Evolutionary conservation across 2,797 vertebrate species (phyloP).

Genomic region (Tarsius wallacei): DNA sequence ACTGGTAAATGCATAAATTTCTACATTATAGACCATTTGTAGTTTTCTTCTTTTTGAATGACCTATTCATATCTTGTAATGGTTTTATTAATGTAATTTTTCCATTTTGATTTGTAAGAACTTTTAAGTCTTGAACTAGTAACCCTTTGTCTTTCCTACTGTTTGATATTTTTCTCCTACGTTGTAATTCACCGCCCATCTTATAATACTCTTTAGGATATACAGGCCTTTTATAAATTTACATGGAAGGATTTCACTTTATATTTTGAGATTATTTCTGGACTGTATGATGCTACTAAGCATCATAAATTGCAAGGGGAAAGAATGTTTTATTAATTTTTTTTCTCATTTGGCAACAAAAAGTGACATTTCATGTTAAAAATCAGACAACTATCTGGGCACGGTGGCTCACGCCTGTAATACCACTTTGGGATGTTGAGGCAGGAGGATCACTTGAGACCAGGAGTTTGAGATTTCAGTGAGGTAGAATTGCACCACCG

Average conservation of each 20-base stretch:
- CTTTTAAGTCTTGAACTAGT: not conserved
- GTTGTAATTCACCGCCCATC: not conserved
- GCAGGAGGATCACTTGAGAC: too few species aligned
- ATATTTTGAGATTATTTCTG: conserved; percentile 51
- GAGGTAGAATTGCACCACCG: too few species aligned
- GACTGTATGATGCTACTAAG: not conserved
- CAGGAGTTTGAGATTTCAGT: too few species aligned
- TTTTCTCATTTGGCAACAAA: conserved; percentile 46
- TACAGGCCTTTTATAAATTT: not conserved
- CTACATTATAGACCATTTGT: not conserved
- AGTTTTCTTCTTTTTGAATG: conserved; percentile 39
- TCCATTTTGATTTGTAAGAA: conserved; percentile 30
- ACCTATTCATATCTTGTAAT: not conserved
- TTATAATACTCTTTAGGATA: not conserved
- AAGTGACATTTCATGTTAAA: conserved; percentile 55
- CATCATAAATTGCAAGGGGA: not conserved
- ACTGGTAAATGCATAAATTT: conserved; percentile 16
- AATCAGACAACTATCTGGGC: not conserved
- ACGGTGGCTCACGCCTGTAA: too few species aligned
- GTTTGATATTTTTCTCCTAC: not conserved
- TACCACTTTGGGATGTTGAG: too few species aligned
- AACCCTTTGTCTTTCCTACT: not conserved
- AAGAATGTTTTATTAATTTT: not conserved
- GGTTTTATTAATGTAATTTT: conserved; percentile 6
- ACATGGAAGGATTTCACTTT: not conserved